phyloP scores from a whole-genome alignment of 2,113 vertebrate genomes.

The Halcyon malimbica region DNA sequence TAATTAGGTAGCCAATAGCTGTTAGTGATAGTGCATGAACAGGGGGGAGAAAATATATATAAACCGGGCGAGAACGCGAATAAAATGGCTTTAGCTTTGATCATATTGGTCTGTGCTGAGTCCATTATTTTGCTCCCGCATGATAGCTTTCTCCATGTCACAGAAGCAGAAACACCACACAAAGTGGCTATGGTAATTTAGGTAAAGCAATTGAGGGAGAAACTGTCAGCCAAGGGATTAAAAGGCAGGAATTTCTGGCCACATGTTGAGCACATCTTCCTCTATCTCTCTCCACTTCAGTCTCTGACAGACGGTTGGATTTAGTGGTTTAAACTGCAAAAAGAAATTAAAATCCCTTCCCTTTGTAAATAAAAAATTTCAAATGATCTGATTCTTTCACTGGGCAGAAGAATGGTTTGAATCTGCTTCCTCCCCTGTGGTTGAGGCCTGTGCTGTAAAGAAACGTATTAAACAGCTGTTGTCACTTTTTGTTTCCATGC shows the following conservation, averaged over 20 bases:
- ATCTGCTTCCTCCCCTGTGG: background rate
- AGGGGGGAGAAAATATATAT: too few species aligned
- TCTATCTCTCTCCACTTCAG: background rate
- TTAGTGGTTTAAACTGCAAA: background rate
- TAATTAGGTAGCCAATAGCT: too few species aligned
- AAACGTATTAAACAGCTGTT: slow-evolving; percentile 4
- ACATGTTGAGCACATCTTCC: background rate
- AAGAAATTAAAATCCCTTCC: background rate
- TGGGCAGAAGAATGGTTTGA: background rate
- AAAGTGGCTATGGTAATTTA: background rate
- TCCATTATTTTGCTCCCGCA: too few species aligned
- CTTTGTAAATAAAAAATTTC: background rate
- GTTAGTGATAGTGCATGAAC: too few species aligned
- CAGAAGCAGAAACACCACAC: background rate
- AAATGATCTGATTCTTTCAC: background rate
- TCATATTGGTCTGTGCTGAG: too few species aligned
- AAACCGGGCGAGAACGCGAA: too few species aligned
- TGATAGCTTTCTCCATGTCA: background rate
- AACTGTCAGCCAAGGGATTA: background rate
- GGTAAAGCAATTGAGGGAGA: background rate
- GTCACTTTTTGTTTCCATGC: background rate
- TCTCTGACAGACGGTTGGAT: background rate
- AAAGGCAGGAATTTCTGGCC: background rate
- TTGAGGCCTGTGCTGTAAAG: background rate
- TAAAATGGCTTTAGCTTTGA: too few species aligned